Base-by-base conservation (phyloP, 92 coral and sea anemone species). In the Umimayanthus kanabou region DNA sequence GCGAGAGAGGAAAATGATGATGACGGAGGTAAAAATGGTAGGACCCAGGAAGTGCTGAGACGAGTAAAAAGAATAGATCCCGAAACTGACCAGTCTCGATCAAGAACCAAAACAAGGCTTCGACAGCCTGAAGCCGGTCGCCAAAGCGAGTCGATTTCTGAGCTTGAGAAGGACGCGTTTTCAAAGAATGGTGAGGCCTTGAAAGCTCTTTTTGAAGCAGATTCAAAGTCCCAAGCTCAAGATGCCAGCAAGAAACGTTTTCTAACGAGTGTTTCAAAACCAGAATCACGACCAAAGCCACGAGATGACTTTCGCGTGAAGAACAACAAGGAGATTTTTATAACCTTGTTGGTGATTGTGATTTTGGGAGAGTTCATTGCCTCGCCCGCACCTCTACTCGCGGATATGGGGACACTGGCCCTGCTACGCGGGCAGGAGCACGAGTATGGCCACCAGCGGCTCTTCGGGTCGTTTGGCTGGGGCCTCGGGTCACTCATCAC, bases 391-490 rank as follows among this genome's bases (percentile, higher is more conserved):
- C 98, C 98, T 8, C 90, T 95, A 94, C 79, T 95, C 76, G 89
- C 96, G 18, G 98, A 95, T 76, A 95, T 94, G 66, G 98, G 96
- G 53, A 95, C 98, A 1, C 89, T 95, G 0, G 89, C 89, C 22
- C 81, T 95, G 26, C 89, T 95, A 11, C 83, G 81, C 40, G 98
- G 98, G 14, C 91, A 91, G 13, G 98, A 95, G 57, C 96, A 95
- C 53, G 92, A 93, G 45, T 95, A 95, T 71, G 98, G 98, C 30
- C 82, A 86, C 67, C 98, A 95, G 65, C 77, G 98, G 26, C 88
- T 95, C 6, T 95, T 95, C 85, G 98, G 98, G 6, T 93, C 98
- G 3, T 73, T 95, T 45, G 98, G 98, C 15, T 95, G 98, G 98
- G 98, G 98, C 14, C 74, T 90, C 23, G 98, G 98, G 0, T 81